Base-by-base conservation (phyloP, 2,113 vertebrate species). In the Tursiops truncatus region DNA sequence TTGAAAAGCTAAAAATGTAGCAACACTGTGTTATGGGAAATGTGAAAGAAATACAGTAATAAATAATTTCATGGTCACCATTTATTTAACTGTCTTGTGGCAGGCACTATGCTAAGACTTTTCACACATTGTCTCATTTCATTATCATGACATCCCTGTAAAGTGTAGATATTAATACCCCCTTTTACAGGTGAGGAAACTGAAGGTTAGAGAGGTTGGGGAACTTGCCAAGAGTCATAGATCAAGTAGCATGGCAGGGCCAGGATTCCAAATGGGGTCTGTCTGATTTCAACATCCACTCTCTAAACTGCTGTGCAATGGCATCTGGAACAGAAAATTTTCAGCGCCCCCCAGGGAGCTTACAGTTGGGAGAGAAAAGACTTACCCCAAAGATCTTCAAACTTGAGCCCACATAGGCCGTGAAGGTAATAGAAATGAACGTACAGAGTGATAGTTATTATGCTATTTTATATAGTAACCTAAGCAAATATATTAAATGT, bases 1-100 rank as follows among this genome's bases (percentile, higher is more conserved):
- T 65, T 63, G 56, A 73, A 77, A 89, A 91, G 71, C 33, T 96
- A 80, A 86, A 96, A 84, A 17, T 73, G 20, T 33, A 70, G 36
- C 15, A 84, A 12, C 41, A 84, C 9, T 13, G 26, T 88, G 63
- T 47, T 77, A 0, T 44, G 56, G 8, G 58, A 21, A 86, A 25
- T 53, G 58, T 47, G 60, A 86, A 56, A 73, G 92, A 71, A 94
- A 68, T 15, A 41, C 1, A 53, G 25, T 85, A 41, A 31, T 73
- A 63, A 33, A 10, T 85, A 28, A 70, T 76, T 74, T 53, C 21
- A 33, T 25, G 92, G 38, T 38, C 18, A 18, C 38, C 38, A 18
- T 60, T 88, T 95, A 68, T 89, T 89, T 89, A 36, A n/a, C 28
- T 0, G 5, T 68, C 90, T 91, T 71, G 53, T 92, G 44, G 56